These are phyloP conservation scores for Dolichopus griseipennis DNA, from an alignment of 2,888 invertebrate species.

Conservation along the genomic window DNA sequence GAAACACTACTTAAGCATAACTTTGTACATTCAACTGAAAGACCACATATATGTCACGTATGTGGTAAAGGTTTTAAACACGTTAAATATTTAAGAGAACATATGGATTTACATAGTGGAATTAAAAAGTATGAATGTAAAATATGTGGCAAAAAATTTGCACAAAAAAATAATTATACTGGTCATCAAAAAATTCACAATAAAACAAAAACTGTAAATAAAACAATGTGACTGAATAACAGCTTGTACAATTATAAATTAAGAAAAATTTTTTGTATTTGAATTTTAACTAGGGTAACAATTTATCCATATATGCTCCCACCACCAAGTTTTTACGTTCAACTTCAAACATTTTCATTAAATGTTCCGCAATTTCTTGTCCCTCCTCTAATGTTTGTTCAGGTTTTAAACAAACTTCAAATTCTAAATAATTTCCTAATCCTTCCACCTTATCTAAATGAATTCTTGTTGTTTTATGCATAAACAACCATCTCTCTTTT, in stretches of 20 bases:
- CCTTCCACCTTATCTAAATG: slow-evolving; percentile 76
- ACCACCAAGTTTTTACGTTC: slow-evolving; percentile 44
- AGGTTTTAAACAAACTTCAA: slow-evolving; percentile 52
- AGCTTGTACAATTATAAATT: too few species aligned
- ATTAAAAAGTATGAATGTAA: background rate
- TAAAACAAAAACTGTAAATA: background rate
- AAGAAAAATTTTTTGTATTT: too few species aligned
- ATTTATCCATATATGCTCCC: slow-evolving; percentile 51
- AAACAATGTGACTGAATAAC: background rate
- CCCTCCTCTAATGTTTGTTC: slow-evolving; percentile 50
- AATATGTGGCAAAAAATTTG: background rate
- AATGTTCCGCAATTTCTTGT: slow-evolving; percentile 46
- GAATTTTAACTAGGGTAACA: slow-evolving; percentile 18
- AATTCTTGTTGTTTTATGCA: slow-evolving; percentile 56
- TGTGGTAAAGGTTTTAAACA: background rate
- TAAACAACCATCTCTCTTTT: slow-evolving; percentile 66
- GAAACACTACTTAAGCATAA: background rate
- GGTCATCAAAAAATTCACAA: background rate
- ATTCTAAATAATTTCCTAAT: slow-evolving; percentile 57
- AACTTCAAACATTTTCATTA: slow-evolving; percentile 48
- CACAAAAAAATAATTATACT: background rate
- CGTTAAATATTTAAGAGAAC: background rate
- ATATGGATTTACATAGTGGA: background rate
- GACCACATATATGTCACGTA: background rate
- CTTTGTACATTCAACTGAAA: background rate